Evolutionary conservation across 1,140 invertebrate genomes (phyloP), one percentile per base, ranked within the genome.

Genomic region (Octopus bimaculoides): DNA sequence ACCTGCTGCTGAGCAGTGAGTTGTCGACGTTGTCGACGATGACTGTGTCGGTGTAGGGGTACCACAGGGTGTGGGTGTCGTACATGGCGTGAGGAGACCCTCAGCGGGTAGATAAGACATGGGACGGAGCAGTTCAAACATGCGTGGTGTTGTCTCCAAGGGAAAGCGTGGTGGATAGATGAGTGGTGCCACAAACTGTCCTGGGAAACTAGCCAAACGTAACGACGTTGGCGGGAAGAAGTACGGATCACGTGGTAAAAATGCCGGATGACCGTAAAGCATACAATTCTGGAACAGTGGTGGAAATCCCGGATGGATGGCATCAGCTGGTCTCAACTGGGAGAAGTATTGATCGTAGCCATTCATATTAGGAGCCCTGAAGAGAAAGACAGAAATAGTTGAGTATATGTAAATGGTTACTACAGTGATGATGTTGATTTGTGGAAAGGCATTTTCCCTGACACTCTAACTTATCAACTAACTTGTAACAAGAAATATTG

Each of bases 201-300:
- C 41, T 17, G 17, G 66, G 26, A 71, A 20, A 14, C 66, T 71
- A 71, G 66, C 66, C 5, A 71, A 14, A 6, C 26, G 66, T 17
- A 75, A 9, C 20, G 74, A 14, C 12, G 61, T 66, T 17, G 17
- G 74, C 6, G 74, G 74, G 26, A 75, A 75, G 74, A 75, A 75
- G 74, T 14, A 52, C 6, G 74, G 74, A 17, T 75, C 74, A 9
- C 74, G 74, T 52, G 20, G 74, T 9, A 75, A 52, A 53, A 75
- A 75, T 14, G 74, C 74, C 17, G 74, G 74, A 53, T 75, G 74
- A 8, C 74, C 74, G 41, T 75, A 75, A 5, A 75, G 17, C 74
- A 75, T 75, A 53, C 74, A 75, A 17, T 75, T 75, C 52, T 75
- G 74, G 52, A 75, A 41, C 8, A 53, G 14, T 9, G 74, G 74